phyloP scores from a whole-genome alignment of 92 coral and sea anemone genomes.

The Zoanthus sociatus region DNA sequence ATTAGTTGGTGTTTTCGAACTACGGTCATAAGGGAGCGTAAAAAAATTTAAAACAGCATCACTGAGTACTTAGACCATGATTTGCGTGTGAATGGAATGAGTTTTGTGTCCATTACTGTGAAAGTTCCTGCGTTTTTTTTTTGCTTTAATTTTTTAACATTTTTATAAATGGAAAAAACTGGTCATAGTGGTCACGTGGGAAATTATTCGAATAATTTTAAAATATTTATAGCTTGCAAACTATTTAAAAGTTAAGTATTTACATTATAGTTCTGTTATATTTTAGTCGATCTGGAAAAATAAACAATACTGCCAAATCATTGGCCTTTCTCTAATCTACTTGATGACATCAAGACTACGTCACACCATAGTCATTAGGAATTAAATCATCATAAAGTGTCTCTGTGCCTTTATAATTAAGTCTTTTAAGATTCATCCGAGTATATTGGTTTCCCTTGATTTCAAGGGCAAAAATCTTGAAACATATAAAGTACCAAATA shows the following conservation, averaged over 20 bases:
- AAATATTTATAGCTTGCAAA: not conserved
- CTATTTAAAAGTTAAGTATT: not conserved
- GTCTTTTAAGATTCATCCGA: not conserved
- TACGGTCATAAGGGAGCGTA: not conserved
- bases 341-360: not conserved
- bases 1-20: conserved; percentile 12
- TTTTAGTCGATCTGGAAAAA: not conserved
- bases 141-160: not conserved
- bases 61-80: not conserved
- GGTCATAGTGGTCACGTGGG: no score
- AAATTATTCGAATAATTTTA: no score
- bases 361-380: not conserved
- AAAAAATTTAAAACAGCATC: not conserved
- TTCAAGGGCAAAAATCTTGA: not conserved
- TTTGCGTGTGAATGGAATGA: conserved; percentile 3
- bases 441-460: not conserved
- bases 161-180: no score
- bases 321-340: not conserved
- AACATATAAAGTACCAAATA: not conserved
- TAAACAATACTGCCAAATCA: not conserved
- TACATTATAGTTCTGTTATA: not conserved
- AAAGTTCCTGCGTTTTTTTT: not conserved
- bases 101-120: not conserved
- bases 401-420: not conserved
- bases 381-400: not conserved